Percentiles rank a stretch among this genome's conserved stretches.
These are phyloP conservation scores for Gasterosteus aculeatus DNA, from an alignment of 2,113 vertebrate species.

Conservation along the genomic window DNA sequence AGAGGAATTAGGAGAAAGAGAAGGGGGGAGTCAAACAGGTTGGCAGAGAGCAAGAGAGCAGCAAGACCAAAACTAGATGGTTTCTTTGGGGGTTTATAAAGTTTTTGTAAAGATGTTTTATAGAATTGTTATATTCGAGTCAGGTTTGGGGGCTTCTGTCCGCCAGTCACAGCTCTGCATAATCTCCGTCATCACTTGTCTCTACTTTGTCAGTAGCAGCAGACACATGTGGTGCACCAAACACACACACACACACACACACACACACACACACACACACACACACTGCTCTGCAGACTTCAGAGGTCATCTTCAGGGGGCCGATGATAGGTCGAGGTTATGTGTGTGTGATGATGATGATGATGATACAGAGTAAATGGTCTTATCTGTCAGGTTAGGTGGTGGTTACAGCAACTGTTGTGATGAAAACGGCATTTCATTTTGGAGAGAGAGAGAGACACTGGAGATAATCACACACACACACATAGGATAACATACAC, in stretches of 20 bases:
- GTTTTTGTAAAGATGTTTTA: slow-evolving; percentile 67
- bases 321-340: slow-evolving; percentile 50
- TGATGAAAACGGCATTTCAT: slow-evolving; percentile 57
- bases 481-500: slow-evolving; percentile 32
- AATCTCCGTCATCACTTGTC: slow-evolving; percentile 71
- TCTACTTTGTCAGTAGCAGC: slow-evolving; percentile 74
- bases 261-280: slow-evolving; percentile 30
- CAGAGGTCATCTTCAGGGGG: slow-evolving; percentile 50
- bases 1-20: slow-evolving; percentile 37
- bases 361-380: slow-evolving; percentile 48
- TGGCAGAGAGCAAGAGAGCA: slow-evolving; percentile 53
- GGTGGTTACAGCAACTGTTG: slow-evolving; percentile 64
- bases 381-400: slow-evolving; percentile 28
- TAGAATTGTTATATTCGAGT: slow-evolving; percentile 13
- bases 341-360: slow-evolving; percentile 11
- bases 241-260: slow-evolving; percentile 26
- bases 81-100: slow-evolving; percentile 58
- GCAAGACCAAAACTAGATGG: slow-evolving; percentile 48
- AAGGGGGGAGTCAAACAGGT: slow-evolving; percentile 45
- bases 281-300: slow-evolving; percentile 39
- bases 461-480: slow-evolving; percentile 15
- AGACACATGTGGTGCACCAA: slow-evolving; percentile 67
- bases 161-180: slow-evolving; percentile 68
- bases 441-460: slow-evolving; percentile 27
- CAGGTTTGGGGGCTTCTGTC: slow-evolving; percentile 42